A percentile compares a stretch with the other conserved stretches of the same genome.
These are phyloP conservation scores for Baryphthengus martii DNA, from an alignment of 2,113 vertebrate species.

Conservation along the genomic window DNA sequence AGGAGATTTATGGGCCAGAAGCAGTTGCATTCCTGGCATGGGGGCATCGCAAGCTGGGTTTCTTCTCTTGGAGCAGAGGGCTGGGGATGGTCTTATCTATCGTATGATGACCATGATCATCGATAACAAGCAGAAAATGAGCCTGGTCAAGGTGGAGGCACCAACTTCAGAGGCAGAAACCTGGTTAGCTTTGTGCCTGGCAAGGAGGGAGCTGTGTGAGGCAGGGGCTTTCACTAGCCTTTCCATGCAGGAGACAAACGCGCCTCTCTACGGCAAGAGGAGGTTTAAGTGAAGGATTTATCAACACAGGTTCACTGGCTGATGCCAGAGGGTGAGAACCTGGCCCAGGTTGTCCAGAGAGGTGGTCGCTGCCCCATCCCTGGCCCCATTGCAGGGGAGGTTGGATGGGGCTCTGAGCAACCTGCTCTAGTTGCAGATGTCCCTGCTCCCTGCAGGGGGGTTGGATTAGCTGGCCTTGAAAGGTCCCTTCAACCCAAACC, in stretches of 20 bases:
- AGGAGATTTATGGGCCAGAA: background rate
- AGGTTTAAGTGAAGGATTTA: background rate
- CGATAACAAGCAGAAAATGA: background rate
- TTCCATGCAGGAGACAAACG: background rate
- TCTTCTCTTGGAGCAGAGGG: background rate
- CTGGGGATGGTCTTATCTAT: accelerated
- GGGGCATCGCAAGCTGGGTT: background rate
- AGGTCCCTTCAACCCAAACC: background rate
- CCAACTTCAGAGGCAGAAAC: background rate
- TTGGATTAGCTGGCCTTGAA: background rate
- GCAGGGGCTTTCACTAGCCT: background rate
- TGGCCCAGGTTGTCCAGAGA: background rate
- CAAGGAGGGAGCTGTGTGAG: background rate
- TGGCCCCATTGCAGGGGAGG: background rate
- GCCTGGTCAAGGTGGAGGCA: accelerated
- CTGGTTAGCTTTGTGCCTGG: background rate
- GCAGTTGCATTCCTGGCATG: background rate
- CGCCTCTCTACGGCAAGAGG: accelerated
- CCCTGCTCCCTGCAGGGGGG: background rate
- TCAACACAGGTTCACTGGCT: accelerated
- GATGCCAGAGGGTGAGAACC: background rate
- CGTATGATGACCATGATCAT: accelerated
- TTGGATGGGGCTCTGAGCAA: background rate
- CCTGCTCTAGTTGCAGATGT: background rate
- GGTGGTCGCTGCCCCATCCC: background rate